Base-by-base conservation (phyloP, 2,888 invertebrate species). In the Cryptus viduatorius region DNA sequence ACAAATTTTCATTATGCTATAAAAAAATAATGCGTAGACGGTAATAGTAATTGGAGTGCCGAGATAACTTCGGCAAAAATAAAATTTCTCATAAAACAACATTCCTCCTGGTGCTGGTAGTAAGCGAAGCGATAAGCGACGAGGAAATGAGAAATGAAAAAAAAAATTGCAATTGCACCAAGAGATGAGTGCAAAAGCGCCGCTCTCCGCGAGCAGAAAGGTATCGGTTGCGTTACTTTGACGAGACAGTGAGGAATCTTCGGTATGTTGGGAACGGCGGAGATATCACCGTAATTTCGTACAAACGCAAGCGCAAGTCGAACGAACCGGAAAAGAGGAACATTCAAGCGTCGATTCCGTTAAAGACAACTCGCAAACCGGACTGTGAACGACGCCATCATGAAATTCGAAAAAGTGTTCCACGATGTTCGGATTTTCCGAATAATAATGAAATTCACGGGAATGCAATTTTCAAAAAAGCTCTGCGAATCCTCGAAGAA, bases 211-310 rank as follows among this genome's bases (percentile, higher is more conserved):
- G 37, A 37, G 8, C 37, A 37, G 7, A 37, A 37, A 37, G 37
- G 1, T 7, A 7, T 37, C 37, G 5, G 7, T 42, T 46, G 67
- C 14, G 16, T 72, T 24, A 14, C 24, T 14, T 48, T 37, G 46
- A 53, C 64, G 65, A 72, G 71, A 48, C 48, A 56, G 64, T 68
- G 53, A 42, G 53, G 59, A 83, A 75, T n/a, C 42, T 80, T 19
- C 68, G 73, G 37, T 19, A 42, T 68, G 80, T 61, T 37, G 61
- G 68, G 50, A 16, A 31, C 42, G 10, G 12, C 44, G 14, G 7
- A 8, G 48, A 73, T 37, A 59, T 42, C 53, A 24, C 14, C 19
- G 29, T 68, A 4, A 50, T 69, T 61, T 75, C 44, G 68, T 42
- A 4, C 46, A 61, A 61, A 7, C 0, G 5, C n/a, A 14, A 61